A percentile compares a stretch with the other conserved stretches of the same genome.
Evolutionary conservation across 2,113 vertebrate genomes (phyloP).

Genomic region (Xiphophorus maculatus): DNA sequence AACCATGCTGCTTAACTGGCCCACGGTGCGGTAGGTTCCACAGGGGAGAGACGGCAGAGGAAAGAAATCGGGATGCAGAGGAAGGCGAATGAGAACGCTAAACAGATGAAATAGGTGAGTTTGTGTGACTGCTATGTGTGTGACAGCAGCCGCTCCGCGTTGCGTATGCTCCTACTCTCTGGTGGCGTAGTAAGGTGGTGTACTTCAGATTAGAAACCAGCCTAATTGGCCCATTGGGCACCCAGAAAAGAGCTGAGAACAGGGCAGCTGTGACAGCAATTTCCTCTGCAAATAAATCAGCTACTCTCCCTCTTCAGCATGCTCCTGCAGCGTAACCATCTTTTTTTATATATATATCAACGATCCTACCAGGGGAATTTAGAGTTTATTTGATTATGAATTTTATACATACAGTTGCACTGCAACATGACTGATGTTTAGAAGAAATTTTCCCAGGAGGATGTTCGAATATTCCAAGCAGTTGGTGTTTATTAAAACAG

Average conservation of each 20-base stretch:
- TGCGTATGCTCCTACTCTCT: slow-evolving; percentile 56
- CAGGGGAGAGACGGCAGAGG: slow-evolving; percentile 8
- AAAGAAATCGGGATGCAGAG: background rate
- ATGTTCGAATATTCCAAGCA: background rate
- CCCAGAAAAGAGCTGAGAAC: slow-evolving; percentile 41
- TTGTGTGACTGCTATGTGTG: slow-evolving; percentile 41
- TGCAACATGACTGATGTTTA: slow-evolving; percentile 22
- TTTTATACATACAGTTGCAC: slow-evolving; percentile 46
- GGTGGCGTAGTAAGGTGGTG: slow-evolving; percentile 71
- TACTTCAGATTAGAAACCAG: slow-evolving; percentile 62
- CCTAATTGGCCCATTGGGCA: slow-evolving; percentile 82
- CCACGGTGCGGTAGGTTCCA: slow-evolving; percentile 30
- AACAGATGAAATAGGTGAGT: slow-evolving; percentile 34
- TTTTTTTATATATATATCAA: slow-evolving; percentile 37
- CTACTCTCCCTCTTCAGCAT: slow-evolving; percentile 33
- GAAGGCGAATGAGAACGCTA: slow-evolving; percentile 37
- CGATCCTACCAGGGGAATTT: slow-evolving; percentile 45
- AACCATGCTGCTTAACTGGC: slow-evolving; percentile 45
- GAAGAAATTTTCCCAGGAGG: slow-evolving; percentile 32
- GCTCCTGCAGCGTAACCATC: slow-evolving; percentile 39
- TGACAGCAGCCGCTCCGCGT: slow-evolving; percentile 57
- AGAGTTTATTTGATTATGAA: slow-evolving; percentile 60
- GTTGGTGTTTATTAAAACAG: slow-evolving; percentile 21
- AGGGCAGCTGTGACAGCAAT: slow-evolving; percentile 67
- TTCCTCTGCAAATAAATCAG: slow-evolving; percentile 76